Evolutionary conservation across 2,797 vertebrate genomes (phyloP), one percentile per base, ranked within the genome.

Genomic region (Eulemur rubriventer): DNA sequence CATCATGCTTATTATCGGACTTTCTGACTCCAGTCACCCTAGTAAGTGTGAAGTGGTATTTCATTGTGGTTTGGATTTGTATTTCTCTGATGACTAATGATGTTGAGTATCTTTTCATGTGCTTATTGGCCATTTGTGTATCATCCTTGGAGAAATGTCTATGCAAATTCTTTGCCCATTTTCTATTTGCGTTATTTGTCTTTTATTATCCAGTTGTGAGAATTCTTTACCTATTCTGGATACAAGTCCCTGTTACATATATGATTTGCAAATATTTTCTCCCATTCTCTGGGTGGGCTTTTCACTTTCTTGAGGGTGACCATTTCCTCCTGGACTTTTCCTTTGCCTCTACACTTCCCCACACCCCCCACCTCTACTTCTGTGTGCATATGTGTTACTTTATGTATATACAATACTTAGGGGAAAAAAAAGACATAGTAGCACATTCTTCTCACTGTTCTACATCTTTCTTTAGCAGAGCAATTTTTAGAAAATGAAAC

Each of bases 401-500:
- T 70, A 35, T 28, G 4, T 30, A 35, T 67, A 30, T 33, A 61
- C 18, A 63, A 46, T 35, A 43, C 46, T 46, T 80, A 7, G 43
- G 52, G 48, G 41, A 81, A 85, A 59, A 90, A 85, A 59, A 75
- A 91, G 38, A 81, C 35, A 95, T 8, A 85, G 72, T 57, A 96
- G 38, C 72, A 83, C 41, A 33, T 41, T 90, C 38, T 48, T n/a
- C 43, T 94, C 80, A 72, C 12, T 61, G 17, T 85, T 89, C 30
- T 76, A 52, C 20, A 88, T 50, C 26, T 83, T 83, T 86, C 75
- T 92, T 95, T 69, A 94, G 57, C n/a, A 61, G 50, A 89, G 79
- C 48, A 55, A 82, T 80, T 88, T 89, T 89, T 75, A 80, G 83
- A 96, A 41, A 28, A 94, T 1, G 22, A 91, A 94, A 70, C 79